Conservation (phyloP, 2,797 vertebrate species). For the Coregonus sp. region DNA sequence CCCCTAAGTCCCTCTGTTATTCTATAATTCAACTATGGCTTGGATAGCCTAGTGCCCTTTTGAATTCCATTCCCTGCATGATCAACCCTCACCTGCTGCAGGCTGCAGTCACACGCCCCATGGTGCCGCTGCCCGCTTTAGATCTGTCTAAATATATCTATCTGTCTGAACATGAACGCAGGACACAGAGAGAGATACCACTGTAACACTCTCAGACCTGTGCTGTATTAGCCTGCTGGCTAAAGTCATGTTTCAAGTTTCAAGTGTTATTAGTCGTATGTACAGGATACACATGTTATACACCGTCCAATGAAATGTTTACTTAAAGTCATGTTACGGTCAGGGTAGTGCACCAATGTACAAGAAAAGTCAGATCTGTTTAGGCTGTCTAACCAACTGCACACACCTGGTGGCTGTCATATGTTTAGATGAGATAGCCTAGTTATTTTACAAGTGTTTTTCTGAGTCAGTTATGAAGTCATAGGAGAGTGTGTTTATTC, state of each 20-base stretch:
- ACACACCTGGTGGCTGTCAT: conserved; percentile 4
- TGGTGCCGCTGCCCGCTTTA: neutral
- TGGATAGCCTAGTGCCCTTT: too few species aligned
- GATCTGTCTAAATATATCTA: conserved; percentile 50
- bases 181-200: conserved; percentile 8
- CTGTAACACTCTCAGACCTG: neutral
- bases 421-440: neutral
- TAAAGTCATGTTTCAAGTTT: too few species aligned
- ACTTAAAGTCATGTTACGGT: too few species aligned
- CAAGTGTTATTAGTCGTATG: too few species aligned
- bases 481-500: too few species aligned
- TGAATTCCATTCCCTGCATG: conserved; percentile 29
- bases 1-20: too few species aligned
- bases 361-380: too few species aligned
- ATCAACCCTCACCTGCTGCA: conserved; percentile 16
- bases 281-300: too few species aligned
- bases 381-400: neutral
- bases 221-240: neutral
- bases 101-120: conserved; percentile 21
- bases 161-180: conserved; percentile 21
- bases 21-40: neutral
- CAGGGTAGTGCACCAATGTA: too few species aligned
- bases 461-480: too few species aligned
- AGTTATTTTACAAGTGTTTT: neutral
- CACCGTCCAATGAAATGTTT: too few species aligned